phyloP scores from a whole-genome alignment of 2,113 vertebrate genomes.

The Pelecanus crispus region DNA sequence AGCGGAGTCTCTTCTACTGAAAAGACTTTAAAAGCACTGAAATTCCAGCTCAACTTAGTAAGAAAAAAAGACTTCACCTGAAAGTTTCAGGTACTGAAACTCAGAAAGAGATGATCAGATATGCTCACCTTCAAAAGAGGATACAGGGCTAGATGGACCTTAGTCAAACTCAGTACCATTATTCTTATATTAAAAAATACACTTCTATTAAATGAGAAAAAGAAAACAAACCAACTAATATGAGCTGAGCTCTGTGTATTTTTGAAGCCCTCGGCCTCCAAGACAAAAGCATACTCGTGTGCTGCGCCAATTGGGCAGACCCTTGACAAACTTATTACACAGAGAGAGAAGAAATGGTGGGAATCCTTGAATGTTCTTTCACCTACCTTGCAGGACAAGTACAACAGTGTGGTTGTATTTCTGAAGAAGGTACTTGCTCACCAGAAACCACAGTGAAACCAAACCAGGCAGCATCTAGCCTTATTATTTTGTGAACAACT shows the following conservation, averaged over 20 bases:
- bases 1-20: neutral
- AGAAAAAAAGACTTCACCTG: neutral
- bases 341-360: neutral
- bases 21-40: neutral
- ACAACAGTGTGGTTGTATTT: neutral
- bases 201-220: neutral
- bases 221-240: neutral
- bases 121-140: neutral
- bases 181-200: neutral
- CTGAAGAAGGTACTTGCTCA: neutral
- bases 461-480: neutral
- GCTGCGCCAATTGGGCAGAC: neutral
- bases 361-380: neutral
- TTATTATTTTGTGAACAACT: neutral
- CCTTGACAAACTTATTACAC: neutral
- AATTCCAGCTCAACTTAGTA: neutral
- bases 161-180: neutral
- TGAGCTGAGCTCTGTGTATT: neutral
- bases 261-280: neutral
- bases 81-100: neutral
- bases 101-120: neutral
- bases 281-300: neutral
- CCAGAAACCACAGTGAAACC: neutral
- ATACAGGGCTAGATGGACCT: neutral
- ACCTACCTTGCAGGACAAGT: neutral